Conservation (phyloP, 2,888 invertebrate genomes). For the Plebejus melissa region DNA sequence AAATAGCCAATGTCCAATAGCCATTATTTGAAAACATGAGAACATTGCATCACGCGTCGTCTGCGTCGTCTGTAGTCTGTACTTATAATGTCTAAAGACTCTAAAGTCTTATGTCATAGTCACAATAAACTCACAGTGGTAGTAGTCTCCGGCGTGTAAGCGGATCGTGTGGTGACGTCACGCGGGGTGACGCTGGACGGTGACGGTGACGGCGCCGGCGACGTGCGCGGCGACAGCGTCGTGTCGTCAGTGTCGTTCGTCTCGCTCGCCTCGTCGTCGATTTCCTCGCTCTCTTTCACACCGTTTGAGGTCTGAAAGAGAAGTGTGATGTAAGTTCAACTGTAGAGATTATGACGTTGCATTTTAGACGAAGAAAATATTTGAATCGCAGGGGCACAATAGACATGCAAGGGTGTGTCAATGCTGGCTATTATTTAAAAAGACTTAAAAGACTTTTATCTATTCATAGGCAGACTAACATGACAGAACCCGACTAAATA, state of each 20-base stretch:
- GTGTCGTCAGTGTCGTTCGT: conserved; percentile 54
- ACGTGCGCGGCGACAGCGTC: conserved; percentile 45
- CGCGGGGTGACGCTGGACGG: conserved; percentile 52
- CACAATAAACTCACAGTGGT: conserved; percentile 53
- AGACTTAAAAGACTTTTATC: too few relatives aligned
- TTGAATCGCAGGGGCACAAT: too few relatives aligned
- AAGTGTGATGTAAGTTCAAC: background rate
- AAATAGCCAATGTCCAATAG: background rate
- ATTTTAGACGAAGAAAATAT: too few relatives aligned
- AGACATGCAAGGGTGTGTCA: too few relatives aligned
- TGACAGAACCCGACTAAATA: too few relatives aligned
- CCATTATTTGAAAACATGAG: background rate
- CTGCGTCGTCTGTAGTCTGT: background rate
- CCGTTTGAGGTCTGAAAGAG: conserved; percentile 62
- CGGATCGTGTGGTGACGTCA: conserved; percentile 56
- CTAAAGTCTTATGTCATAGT: background rate
- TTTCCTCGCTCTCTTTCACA: conserved; percentile 65
- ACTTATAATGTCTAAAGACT: background rate
- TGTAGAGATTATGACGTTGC: too few relatives aligned
- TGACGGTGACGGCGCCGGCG: conserved; percentile 48
- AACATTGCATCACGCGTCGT: too few relatives aligned
- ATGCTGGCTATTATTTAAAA: too few relatives aligned
- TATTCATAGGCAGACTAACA: too few relatives aligned
- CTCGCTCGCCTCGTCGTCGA: conserved; percentile 66
- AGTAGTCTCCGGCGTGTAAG: conserved; percentile 61